Percentiles rank a stretch among this genome's conserved stretches.
Conservation (phyloP, 2,888 invertebrate species). For the Nomada fucata region DNA sequence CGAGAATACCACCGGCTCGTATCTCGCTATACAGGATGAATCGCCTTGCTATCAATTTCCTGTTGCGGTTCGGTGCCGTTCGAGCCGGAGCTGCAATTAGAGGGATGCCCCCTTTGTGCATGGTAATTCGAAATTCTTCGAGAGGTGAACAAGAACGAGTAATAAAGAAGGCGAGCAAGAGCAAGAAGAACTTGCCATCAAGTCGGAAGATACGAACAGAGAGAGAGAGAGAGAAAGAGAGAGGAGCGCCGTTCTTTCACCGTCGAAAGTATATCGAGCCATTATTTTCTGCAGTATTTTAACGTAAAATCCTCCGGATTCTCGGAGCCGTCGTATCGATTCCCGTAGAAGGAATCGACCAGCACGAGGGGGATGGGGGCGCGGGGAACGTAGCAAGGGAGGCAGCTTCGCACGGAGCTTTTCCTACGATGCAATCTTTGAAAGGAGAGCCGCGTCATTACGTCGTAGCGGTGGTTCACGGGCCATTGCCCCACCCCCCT, state of each 20-base stretch:
- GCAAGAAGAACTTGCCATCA: constrained; percentile 8
- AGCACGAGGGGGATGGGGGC: constrained; percentile 61
- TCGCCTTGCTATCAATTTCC: constrained; percentile 70
- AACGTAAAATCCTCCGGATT: constrained; percentile 79
- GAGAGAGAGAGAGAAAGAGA: constrained; percentile 29
- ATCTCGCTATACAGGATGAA: constrained; percentile 60
- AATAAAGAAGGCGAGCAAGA: not conserved
- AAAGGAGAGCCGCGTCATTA: constrained; percentile 84
- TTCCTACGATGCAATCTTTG: constrained; percentile 84
- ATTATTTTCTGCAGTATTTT: constrained; percentile 80
- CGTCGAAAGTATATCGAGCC: constrained; percentile 69
- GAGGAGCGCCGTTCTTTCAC: constrained; percentile 53
- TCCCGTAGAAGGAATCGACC: constrained; percentile 67
- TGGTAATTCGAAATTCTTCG: constrained; percentile 67
- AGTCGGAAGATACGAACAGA: constrained; percentile 23
- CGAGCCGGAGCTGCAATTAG: constrained; percentile 73
- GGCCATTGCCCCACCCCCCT: constrained; percentile 82
- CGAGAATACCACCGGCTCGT: constrained; percentile 53
- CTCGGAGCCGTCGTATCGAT: constrained; percentile 81
- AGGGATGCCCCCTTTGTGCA: constrained; percentile 72
- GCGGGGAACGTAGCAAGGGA: constrained; percentile 60
- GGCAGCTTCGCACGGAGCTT: constrained; percentile 77
- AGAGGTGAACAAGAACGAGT: not conserved
- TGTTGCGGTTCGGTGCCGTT: constrained; percentile 63
- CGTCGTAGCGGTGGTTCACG: constrained; percentile 83